Conservation (phyloP, 2,888 invertebrate genomes). For the Epirrhoe tristata region DNA sequence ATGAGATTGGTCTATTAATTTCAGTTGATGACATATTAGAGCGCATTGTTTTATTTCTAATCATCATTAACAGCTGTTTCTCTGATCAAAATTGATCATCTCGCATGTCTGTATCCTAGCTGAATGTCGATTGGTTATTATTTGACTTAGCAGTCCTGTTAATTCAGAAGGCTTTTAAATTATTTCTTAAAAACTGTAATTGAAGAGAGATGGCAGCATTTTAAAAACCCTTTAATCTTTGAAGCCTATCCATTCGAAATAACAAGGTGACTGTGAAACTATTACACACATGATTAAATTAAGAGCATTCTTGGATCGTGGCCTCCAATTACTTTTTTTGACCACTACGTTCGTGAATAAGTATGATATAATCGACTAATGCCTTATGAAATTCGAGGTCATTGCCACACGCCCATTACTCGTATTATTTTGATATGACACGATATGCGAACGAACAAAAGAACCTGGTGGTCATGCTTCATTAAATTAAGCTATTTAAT, state of each 20-base stretch:
- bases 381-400: conserved; percentile 53
- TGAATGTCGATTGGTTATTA: too few relatives aligned
- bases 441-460: conserved; percentile 28
- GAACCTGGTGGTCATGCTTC: conserved; percentile 22
- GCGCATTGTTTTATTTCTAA: too few relatives aligned
- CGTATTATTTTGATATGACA: conserved; percentile 31
- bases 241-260: neutral
- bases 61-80: too few relatives aligned
- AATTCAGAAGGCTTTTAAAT: too few relatives aligned
- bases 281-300: conserved; percentile 41
- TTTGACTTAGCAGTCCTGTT: too few relatives aligned
- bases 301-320: conserved; percentile 46
- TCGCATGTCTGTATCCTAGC: too few relatives aligned
- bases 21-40: too few relatives aligned
- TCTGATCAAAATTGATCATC: too few relatives aligned
- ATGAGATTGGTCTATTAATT: too few relatives aligned
- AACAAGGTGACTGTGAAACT: neutral
- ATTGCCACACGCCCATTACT: conserved; percentile 48
- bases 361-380: conserved; percentile 50
- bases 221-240: neutral
- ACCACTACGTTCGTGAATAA: conserved; percentile 43
- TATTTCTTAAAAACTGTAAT: neutral
- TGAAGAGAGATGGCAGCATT: neutral
- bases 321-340: conserved; percentile 43
- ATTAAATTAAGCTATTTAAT: neutral